These are phyloP conservation scores for Himantopus leucocephalus DNA, from an alignment of 2,113 vertebrate genomes.

Conservation along the genomic window DNA sequence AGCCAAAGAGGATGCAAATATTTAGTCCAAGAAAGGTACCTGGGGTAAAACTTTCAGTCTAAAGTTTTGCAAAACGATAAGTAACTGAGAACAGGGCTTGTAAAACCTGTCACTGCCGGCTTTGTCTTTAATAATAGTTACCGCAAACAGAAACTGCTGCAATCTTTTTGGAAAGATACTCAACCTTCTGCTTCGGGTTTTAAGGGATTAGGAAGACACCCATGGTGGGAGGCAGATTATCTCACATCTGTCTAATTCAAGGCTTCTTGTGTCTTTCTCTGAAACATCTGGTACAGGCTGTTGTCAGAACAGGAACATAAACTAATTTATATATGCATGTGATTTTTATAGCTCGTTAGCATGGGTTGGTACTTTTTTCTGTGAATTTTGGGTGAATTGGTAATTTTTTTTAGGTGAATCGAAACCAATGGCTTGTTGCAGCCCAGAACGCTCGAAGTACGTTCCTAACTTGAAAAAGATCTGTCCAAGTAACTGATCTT, in stretches of 20 bases:
- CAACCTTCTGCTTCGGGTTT: constrained; percentile 40
- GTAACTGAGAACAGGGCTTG: neutral
- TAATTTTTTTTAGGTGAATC: neutral
- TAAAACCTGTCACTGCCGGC: neutral
- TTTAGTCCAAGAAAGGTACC: neutral
- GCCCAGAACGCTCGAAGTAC: neutral
- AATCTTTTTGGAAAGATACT: neutral
- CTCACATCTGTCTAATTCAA: constrained; percentile 46
- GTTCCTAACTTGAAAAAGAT: neutral
- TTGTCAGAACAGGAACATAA: constrained; percentile 15
- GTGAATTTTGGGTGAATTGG: neutral
- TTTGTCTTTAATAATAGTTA: neutral
- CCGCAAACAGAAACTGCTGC: neutral
- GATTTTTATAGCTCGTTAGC: constrained; percentile 7
- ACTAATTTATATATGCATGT: constrained; percentile 24
- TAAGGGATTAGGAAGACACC: constrained; percentile 47
- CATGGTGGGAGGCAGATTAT: constrained; percentile 37
- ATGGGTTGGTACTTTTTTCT: neutral
- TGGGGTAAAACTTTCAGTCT: neutral
- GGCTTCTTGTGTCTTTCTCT: neutral
- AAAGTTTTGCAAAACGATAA: neutral
- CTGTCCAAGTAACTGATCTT: neutral
- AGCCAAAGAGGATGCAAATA: neutral
- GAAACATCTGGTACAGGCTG: constrained; percentile 45
- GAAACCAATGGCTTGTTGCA: neutral